Evolutionary conservation across 2,888 invertebrate genomes (phyloP), one percentile per base, ranked within the genome.

Genomic region (Synergus gifuensis): DNA sequence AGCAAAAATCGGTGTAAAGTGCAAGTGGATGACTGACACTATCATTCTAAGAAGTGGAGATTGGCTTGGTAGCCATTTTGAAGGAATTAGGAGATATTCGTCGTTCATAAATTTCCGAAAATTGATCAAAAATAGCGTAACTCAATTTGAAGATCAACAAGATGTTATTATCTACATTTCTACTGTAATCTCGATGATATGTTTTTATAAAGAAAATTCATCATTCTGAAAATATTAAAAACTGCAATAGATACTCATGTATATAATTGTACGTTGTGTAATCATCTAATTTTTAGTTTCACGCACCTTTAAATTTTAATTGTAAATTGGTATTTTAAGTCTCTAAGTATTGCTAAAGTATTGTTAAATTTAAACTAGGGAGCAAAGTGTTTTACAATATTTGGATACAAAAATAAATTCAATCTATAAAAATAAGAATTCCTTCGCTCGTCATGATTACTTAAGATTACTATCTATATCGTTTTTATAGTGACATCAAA

Each of bases 381-480:
- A 49, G 44, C 44, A 28, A 28, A 28, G 22, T 69, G 22, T 69
- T 69, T 69, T 49, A 69, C 69, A 14, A 69, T 46, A 28, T 69
- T 46, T 9, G n/a, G n/a, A 46, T 46, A 28, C 49, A 69, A 49
- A 49, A 54, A 54, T 54, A 54, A 54, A 54, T n/a, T n/a, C 9
- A 18, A 54, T n/a, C 54, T 36, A 36, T 0, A 28, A 28, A 28
- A 54, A 54, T n/a, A 54, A 54, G 16, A 54, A 54, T 54, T n/a
- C n/a, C n/a, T 54, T 54, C 5, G 0, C 8, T n/a, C 8, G 16
- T 12, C n/a, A 54, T 54, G 8, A n/a, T n/a, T 16, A 49, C 16
- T 2, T n/a, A 54, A 54, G 54, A 54, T 54, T 54, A 54, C 5
- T 4, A 5, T 1, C 54, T 54, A 54, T 54, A 54, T 54, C n/a